Percentiles rank a stretch among this genome's conserved stretches.
Conservation (phyloP, 2,888 invertebrate species). For the Trissolcus japonicus region DNA sequence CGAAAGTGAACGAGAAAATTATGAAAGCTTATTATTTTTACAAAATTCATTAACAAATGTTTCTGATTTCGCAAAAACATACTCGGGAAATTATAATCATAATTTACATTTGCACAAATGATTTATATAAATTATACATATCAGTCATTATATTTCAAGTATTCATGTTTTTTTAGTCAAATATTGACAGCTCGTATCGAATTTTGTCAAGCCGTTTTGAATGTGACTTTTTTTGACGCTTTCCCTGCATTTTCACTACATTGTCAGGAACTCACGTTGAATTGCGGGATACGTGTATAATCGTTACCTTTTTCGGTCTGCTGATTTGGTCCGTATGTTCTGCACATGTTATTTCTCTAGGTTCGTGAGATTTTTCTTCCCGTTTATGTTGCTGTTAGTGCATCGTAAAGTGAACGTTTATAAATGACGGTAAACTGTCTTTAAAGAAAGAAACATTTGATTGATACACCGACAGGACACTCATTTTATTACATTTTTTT, state of each 20-base stretch:
- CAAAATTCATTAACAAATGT: too few species aligned
- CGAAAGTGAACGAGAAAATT: too few species aligned
- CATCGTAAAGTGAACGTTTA: conserved; percentile 50
- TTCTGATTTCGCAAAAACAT: too few species aligned
- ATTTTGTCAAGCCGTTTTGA: not conserved
- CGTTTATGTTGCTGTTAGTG: conserved; percentile 42
- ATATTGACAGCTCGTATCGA: not conserved
- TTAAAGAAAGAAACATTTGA: conserved; percentile 21
- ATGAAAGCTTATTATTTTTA: too few species aligned
- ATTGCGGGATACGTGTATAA: conserved; percentile 23
- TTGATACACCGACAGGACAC: conserved; percentile 18
- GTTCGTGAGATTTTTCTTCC: conserved; percentile 40
- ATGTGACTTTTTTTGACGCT: conserved; percentile 8
- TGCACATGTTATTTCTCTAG: conserved; percentile 47
- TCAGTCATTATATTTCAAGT: not conserved
- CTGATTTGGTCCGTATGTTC: conserved; percentile 45
- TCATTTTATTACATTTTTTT: not conserved
- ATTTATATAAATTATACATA: too few species aligned
- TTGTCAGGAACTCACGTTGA: conserved; percentile 12
- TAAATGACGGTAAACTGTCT: conserved; percentile 42
- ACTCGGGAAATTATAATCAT: too few species aligned
- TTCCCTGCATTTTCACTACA: conserved; percentile 1
- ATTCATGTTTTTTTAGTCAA: not conserved
- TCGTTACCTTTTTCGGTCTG: conserved; percentile 43
- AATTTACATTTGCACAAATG: too few species aligned